Conservation (phyloP, 2,888 invertebrate genomes). For the Sesia bembeciformis region DNA sequence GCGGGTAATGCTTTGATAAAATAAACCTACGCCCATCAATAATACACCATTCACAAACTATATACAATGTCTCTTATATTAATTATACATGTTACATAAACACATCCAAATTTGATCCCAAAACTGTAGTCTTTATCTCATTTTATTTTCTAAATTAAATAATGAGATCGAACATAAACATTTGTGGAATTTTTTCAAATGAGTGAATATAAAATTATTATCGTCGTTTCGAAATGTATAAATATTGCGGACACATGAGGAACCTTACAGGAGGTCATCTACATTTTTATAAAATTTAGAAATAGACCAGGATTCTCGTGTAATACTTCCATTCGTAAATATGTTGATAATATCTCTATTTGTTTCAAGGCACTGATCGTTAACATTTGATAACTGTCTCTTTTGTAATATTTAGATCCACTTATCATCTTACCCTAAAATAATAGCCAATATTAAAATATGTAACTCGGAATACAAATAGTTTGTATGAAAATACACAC, state of each 20-base stretch:
- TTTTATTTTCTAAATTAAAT: constrained; percentile 72
- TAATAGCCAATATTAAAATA: constrained; percentile 72
- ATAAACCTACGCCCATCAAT: constrained; percentile 41
- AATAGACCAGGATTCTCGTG: not conserved
- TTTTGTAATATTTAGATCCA: constrained; percentile 50
- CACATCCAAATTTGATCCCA: constrained; percentile 73
- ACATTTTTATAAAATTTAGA: not conserved
- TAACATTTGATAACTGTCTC: constrained; percentile 60
- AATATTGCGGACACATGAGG: too few relatives aligned
- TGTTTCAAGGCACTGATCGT: constrained; percentile 65
- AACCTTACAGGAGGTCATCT: too few relatives aligned
- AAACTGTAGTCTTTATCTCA: constrained; percentile 73
- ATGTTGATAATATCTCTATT: constrained; percentile 51
- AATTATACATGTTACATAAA: constrained; percentile 65
- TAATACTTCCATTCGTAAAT: constrained; percentile 40
- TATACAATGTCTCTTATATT: constrained; percentile 61
- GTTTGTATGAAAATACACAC: constrained; percentile 69
- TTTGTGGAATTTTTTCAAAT: constrained; percentile 51
- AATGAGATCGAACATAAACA: constrained; percentile 72
- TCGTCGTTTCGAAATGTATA: too few relatives aligned
- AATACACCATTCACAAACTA: constrained; percentile 69
- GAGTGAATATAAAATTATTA: constrained; percentile 21
- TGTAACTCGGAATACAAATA: constrained; percentile 61
- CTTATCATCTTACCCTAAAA: constrained; percentile 56
- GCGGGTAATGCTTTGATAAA: constrained; percentile 53